A percentile compares a stretch with the other conserved stretches of the same genome.
These are phyloP conservation scores for Natator depressus DNA, from an alignment of 2,113 vertebrate genomes.

Conservation along the genomic window DNA sequence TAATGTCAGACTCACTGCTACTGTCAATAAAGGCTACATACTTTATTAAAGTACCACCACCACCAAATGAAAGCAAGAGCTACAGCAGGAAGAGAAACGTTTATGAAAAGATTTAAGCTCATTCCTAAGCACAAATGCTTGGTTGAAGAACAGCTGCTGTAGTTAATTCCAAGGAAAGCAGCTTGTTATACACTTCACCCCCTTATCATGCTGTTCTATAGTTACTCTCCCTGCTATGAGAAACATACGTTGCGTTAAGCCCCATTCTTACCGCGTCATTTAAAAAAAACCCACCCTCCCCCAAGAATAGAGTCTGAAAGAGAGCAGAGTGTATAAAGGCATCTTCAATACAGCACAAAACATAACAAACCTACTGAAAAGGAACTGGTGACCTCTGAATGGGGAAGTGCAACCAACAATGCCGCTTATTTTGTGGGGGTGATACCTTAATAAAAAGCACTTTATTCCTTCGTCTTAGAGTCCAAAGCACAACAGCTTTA, in stretches of 20 bases:
- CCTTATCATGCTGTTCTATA: conserved; percentile 30
- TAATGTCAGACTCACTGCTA: conserved; percentile 59
- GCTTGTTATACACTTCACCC: conserved; percentile 24
- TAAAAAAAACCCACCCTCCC: background rate
- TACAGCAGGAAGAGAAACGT: background rate
- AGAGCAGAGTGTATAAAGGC: conserved; percentile 3
- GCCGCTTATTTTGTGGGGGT: conserved; percentile 66
- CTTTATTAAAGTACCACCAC: conserved; percentile 84
- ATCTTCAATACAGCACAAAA: background rate
- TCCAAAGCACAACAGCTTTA: background rate
- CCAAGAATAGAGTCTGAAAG: conserved; percentile 26
- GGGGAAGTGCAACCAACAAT: conserved; percentile 12
- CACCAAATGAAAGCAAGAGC: conserved; percentile 62
- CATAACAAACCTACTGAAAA: conserved; percentile 46
- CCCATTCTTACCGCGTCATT: accelerated
- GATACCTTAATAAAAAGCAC: conserved; percentile 79
- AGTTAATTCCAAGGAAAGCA: conserved; percentile 53
- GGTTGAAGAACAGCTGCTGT: conserved; percentile 44
- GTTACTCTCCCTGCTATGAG: background rate
- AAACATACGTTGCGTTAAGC: background rate
- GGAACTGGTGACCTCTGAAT: background rate
- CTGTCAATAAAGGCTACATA: conserved; percentile 41
- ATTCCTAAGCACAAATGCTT: conserved; percentile 54
- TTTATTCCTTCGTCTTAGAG: conserved; percentile 2
- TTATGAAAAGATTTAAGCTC: background rate